phyloP scores from a whole-genome alignment of 2,797 vertebrate genomes.

The Sardinella longiceps region DNA sequence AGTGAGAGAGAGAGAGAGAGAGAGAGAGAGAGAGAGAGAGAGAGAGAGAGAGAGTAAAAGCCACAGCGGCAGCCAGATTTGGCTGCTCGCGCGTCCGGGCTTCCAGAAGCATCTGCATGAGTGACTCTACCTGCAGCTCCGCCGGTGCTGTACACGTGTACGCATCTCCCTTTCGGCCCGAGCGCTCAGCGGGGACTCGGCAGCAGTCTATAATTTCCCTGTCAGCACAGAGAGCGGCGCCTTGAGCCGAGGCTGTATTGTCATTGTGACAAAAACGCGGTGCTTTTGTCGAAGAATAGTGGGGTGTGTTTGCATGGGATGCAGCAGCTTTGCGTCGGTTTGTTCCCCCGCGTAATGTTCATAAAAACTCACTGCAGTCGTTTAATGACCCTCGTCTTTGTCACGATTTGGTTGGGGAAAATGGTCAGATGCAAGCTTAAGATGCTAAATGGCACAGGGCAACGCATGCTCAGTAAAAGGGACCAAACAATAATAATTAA shows the following conservation, averaged over 20 bases:
- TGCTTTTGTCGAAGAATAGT: conserved; percentile 28
- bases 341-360: neutral
- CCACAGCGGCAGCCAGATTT: conserved; percentile 8
- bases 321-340: neutral
- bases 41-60: too few relatives aligned
- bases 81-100: conserved; percentile 7
- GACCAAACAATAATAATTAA: neutral
- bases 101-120: conserved; percentile 30
- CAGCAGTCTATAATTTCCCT: conserved; percentile 53
- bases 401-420: neutral
- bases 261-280: conserved; percentile 48
- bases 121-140: conserved; percentile 38
- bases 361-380: neutral
- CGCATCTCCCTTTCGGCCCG: conserved; percentile 41
- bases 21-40: too few relatives aligned
- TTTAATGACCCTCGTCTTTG: conserved; percentile 2
- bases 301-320: neutral
- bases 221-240: conserved; percentile 53
- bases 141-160: conserved; percentile 37
- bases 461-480: neutral
- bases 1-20: too few relatives aligned
- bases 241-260: conserved; percentile 50
- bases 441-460: neutral
- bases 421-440: neutral
- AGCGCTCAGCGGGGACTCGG: conserved; percentile 43